Evolutionary conservation across 2,888 invertebrate genomes (phyloP).

Genomic region (Eugnorisma glareosa): DNA sequence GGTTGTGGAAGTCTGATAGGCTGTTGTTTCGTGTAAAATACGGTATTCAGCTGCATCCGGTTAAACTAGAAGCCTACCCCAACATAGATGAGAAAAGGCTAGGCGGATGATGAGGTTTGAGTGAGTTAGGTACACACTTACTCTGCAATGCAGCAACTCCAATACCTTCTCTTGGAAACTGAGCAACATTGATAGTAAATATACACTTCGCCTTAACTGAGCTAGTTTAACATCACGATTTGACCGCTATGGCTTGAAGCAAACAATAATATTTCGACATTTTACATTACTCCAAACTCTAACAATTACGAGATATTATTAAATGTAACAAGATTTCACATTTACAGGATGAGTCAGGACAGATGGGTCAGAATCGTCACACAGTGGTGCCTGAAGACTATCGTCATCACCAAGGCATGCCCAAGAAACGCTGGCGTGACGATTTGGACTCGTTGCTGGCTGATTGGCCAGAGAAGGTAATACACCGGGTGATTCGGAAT

Average conservation of each 20-base stretch:
- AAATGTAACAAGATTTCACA: background rate
- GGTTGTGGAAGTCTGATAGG: background rate
- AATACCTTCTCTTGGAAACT: background rate
- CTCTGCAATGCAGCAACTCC: background rate
- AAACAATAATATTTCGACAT: conserved; percentile 38
- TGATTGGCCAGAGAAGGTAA: too few species aligned
- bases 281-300: conserved; percentile 23
- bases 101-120: background rate
- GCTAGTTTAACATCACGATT: conserved; percentile 47
- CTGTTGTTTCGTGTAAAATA: background rate
- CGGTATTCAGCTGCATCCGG: background rate
- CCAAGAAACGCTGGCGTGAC: too few species aligned
- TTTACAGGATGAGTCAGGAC: too few species aligned
- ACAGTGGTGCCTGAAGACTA: too few species aligned
- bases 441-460: too few species aligned
- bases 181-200: background rate
- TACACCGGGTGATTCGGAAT: too few species aligned
- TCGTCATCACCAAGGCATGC: too few species aligned
- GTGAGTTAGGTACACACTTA: background rate
- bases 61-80: background rate
- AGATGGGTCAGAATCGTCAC: too few species aligned
- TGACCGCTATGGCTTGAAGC: conserved; percentile 40
- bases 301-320: background rate
- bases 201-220: conserved; percentile 36
- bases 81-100: background rate